Base-by-base conservation (phyloP, 2,888 invertebrate species). In the Tinea pellionella region DNA sequence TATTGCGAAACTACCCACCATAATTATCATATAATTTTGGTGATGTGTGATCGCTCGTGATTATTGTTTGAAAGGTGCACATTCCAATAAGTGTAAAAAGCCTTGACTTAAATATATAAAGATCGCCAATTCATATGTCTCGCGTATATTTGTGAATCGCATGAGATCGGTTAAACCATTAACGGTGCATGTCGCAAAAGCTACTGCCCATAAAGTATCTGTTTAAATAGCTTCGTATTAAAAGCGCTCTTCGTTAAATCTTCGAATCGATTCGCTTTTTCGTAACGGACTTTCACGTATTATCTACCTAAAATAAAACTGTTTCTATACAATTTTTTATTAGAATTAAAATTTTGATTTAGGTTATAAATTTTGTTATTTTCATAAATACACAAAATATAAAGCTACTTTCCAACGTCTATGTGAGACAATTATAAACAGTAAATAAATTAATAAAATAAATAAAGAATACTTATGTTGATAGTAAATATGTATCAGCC, bases 41-140 rank as follows among this genome's bases (percentile, higher is more conserved):
- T 41, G 2, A n/a, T 41, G 47, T 15, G 47, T 47, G 47, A 47
- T 47, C 47, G 47, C 37, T 47, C 41, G 41, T 41, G 41, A 41
- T 47, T 15, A 47, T 47, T 47, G 37, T 37, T 37, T 37, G 47
- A 47, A 47, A 15, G 47, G 47, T 15, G 8, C 9, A 47, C 47
- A 16, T 47, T 47, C 47, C 13, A 47, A 47, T 47, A 47, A 1
- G 47, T 47, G 15, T n/a, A 47, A 16, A 9, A 16, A n/a, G 47
- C 47, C 47, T 47, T 47, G 47, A 47, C 59, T 62, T 58, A 41
- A 16, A 78, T 83, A 81, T 83, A 81, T 85, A 83, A 84, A 83
- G 80, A 84, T 79, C 82, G 81, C 77, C 85, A 77, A 47, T 86
- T 85, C 82, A 86, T 77, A 74, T 67, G 83, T 82, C 81, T 71